Conservation (phyloP, 1,140 invertebrate genomes). For the Bicyclus anynana region DNA sequence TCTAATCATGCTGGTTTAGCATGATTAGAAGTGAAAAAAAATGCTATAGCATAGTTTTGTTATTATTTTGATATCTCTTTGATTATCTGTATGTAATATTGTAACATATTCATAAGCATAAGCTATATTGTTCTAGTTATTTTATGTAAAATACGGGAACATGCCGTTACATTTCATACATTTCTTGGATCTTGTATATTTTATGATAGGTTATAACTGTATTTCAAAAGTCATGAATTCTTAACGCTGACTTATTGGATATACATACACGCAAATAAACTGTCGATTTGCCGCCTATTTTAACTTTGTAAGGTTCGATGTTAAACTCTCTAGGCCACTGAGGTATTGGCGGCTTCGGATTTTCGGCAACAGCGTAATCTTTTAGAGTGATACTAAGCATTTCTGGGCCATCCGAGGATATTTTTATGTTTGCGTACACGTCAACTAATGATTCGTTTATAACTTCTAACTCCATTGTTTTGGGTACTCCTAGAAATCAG, state of each 20-base stretch:
- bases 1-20: too few relatives aligned
- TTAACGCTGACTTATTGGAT: neutral
- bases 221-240: too few relatives aligned
- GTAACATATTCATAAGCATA: too few relatives aligned
- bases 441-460: slow-evolving; percentile 62
- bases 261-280: slow-evolving; percentile 43
- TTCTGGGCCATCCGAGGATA: slow-evolving; percentile 66
- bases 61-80: too few relatives aligned
- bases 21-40: too few relatives aligned
- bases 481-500: slow-evolving; percentile 59
- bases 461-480: slow-evolving; percentile 57
- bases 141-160: too few relatives aligned
- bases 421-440: slow-evolving; percentile 49
- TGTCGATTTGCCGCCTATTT: slow-evolving; percentile 48
- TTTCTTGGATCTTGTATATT: too few relatives aligned
- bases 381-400: slow-evolving; percentile 55
- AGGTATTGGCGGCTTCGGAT: slow-evolving; percentile 51
- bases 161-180: too few relatives aligned
- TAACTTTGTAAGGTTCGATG: slow-evolving; percentile 53
- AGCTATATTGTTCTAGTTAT: too few relatives aligned
- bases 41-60: too few relatives aligned
- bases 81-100: too few relatives aligned
- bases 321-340: slow-evolving; percentile 63
- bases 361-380: slow-evolving; percentile 50
- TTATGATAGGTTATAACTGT: neutral